These are phyloP conservation scores for Pseudorhombus dupliciocellatus DNA, from an alignment of 2,113 vertebrate genomes.

Conservation along the genomic window DNA sequence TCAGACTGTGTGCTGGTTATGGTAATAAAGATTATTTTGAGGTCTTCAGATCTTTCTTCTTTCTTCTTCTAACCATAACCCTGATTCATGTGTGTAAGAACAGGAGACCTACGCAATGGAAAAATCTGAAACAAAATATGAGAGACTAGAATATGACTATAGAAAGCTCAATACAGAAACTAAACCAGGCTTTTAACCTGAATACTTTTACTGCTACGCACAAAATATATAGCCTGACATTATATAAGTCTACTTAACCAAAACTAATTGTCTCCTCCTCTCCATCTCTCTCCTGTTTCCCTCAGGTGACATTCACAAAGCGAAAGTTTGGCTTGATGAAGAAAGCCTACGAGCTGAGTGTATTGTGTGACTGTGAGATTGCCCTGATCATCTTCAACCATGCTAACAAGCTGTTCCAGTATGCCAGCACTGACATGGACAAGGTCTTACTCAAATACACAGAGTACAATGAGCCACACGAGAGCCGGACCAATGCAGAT, in stretches of 20 bases:
- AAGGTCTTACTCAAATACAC: constrained; percentile 97
- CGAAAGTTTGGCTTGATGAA: constrained; percentile 95
- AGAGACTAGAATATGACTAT: too few relatives aligned
- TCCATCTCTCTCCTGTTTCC: background rate
- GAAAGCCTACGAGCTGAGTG: constrained; percentile 94
- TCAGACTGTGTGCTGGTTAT: background rate
- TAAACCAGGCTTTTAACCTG: too few relatives aligned
- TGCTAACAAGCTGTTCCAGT: constrained; percentile 97
- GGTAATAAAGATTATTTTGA: background rate
- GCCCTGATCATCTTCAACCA: constrained; percentile 97
- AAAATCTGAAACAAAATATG: background rate
- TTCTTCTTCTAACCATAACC: constrained; percentile 1
- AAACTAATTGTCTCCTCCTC: background rate
- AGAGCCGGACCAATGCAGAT: constrained; percentile 94
- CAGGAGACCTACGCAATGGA: background rate
- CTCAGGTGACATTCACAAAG: constrained; percentile 92
- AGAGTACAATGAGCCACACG: constrained; percentile 94
- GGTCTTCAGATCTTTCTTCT: background rate
- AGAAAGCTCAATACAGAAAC: background rate
- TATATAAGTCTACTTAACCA: background rate
- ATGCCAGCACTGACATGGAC: constrained; percentile 97
- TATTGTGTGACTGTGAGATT: constrained; percentile 94
- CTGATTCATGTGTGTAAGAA: background rate
- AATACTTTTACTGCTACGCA: background rate
- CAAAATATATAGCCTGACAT: background rate